Conservation (phyloP, 2,113 vertebrate genomes). For the Dinomys branickii region DNA sequence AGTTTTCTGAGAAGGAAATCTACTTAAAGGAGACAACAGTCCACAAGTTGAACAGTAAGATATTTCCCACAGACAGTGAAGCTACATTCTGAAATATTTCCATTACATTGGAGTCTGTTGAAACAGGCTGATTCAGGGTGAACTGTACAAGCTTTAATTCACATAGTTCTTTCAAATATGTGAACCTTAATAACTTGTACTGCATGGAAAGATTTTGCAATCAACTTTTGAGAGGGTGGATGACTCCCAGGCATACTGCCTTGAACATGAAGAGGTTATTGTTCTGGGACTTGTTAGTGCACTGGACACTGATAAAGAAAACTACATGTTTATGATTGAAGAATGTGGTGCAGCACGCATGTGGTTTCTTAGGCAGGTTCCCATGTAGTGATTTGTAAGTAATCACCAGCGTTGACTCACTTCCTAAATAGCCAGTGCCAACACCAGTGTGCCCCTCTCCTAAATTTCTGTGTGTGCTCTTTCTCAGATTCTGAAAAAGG, state of each 20-base stretch:
- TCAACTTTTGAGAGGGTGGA: constrained; percentile 20
- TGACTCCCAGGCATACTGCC: constrained; percentile 28
- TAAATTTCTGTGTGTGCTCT: neutral
- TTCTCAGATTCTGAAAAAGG: neutral
- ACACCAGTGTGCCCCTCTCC: neutral
- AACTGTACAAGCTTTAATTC: constrained; percentile 47
- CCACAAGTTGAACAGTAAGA: neutral
- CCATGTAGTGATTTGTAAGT: neutral
- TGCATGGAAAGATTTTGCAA: constrained; percentile 57
- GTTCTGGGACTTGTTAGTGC: constrained; percentile 21
- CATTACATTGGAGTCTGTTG: constrained; percentile 1
- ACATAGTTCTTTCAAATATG: neutral
- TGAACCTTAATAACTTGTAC: constrained; percentile 26
- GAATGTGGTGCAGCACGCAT: neutral
- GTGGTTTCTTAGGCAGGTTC: neutral
- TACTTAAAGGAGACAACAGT: neutral
- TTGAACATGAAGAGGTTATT: neutral
- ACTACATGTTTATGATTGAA: neutral
- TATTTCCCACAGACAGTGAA: neutral
- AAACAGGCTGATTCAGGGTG: constrained; percentile 35
- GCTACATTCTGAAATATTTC: constrained; percentile 50
- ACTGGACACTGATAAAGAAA: neutral
- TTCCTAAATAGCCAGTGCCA: neutral
- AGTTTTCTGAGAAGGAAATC: constrained; percentile 4
- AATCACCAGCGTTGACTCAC: neutral